Evolutionary conservation across 2,797 vertebrate species (phyloP).

Genomic region (Acanthurus tractus): DNA sequence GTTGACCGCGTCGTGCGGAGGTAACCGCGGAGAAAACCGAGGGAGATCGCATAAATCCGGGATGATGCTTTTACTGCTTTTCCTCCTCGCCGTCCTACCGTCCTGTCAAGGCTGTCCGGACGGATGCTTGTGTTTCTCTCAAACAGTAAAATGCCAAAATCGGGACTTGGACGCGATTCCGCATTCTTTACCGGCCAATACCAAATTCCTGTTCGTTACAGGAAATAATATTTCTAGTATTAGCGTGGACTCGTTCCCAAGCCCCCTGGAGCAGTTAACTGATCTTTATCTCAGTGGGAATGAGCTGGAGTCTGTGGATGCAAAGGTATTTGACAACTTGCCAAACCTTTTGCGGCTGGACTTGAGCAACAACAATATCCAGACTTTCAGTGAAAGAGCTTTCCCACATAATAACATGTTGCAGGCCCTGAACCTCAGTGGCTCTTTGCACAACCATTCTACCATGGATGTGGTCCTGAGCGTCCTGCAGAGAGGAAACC

Average conservation of each 20-base stretch:
- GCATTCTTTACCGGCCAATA: slow-evolving; percentile 85
- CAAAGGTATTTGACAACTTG: slow-evolving; percentile 86
- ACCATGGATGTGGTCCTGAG: slow-evolving; percentile 28
- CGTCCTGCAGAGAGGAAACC: slow-evolving; percentile 71
- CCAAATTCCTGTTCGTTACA: slow-evolving; percentile 88
- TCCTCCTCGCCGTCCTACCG: slow-evolving; percentile 58
- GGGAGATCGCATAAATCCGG: slow-evolving; percentile 43
- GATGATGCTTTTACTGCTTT: slow-evolving; percentile 62
- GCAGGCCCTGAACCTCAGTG: slow-evolving; percentile 86
- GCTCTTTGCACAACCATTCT: slow-evolving; percentile 74
- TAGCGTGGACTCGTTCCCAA: slow-evolving; percentile 84
- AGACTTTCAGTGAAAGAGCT: slow-evolving; percentile 80
- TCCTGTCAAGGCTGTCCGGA: slow-evolving; percentile 85
- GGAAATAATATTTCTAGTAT: slow-evolving; percentile 87
- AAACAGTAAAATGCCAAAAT: slow-evolving; percentile 90
- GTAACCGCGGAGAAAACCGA: slow-evolving; percentile 20
- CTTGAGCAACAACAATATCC: slow-evolving; percentile 90
- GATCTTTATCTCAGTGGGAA: slow-evolving; percentile 90
- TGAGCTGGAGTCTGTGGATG: slow-evolving; percentile 83
- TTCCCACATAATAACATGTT: slow-evolving; percentile 84
- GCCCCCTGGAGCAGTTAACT: slow-evolving; percentile 83
- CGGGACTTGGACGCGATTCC: slow-evolving; percentile 88
- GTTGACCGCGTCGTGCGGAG: slow-evolving; percentile 47
- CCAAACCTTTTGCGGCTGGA: slow-evolving; percentile 89
- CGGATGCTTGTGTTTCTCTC: slow-evolving; percentile 87